Evolutionary conservation across 2,113 vertebrate species (phyloP).

Genomic region (Dicaeum eximium): DNA sequence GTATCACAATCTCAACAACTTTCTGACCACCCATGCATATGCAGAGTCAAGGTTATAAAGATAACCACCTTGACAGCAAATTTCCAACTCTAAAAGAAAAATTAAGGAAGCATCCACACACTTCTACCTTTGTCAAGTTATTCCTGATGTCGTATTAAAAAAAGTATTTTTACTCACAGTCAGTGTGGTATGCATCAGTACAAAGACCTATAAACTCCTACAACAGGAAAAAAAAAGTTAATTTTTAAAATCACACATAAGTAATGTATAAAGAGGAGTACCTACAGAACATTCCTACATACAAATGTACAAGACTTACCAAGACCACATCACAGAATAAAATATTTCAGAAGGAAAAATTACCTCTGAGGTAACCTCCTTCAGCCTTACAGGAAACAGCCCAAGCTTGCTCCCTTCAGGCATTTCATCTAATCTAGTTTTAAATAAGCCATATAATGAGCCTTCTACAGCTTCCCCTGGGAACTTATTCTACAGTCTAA

Average conservation of each 20-base stretch:
- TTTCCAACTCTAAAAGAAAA: neutral
- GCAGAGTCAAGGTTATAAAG: neutral
- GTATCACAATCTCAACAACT: neutral
- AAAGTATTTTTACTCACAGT: neutral
- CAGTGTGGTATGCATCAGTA: neutral
- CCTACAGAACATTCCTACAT: neutral
- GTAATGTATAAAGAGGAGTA: neutral
- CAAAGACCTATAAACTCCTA: neutral
- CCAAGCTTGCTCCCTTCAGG: constrained; percentile 21
- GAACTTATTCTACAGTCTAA: constrained; percentile 17
- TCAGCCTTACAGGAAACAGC: constrained; percentile 14
- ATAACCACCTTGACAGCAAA: neutral
- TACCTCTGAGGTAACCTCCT: constrained; percentile 1
- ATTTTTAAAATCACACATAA: neutral
- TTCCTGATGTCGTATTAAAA: neutral
- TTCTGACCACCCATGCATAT: neutral
- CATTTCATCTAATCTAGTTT: constrained; percentile 53
- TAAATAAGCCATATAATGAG: constrained; percentile 59
- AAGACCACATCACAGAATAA: neutral
- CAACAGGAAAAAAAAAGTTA: neutral
- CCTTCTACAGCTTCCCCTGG: constrained; percentile 35
- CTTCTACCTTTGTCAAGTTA: neutral
- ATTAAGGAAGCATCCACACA: neutral
- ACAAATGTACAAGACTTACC: neutral
- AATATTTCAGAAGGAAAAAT: neutral